Conservation (phyloP, 2,888 invertebrate species). For the Apotomis betuletana region DNA sequence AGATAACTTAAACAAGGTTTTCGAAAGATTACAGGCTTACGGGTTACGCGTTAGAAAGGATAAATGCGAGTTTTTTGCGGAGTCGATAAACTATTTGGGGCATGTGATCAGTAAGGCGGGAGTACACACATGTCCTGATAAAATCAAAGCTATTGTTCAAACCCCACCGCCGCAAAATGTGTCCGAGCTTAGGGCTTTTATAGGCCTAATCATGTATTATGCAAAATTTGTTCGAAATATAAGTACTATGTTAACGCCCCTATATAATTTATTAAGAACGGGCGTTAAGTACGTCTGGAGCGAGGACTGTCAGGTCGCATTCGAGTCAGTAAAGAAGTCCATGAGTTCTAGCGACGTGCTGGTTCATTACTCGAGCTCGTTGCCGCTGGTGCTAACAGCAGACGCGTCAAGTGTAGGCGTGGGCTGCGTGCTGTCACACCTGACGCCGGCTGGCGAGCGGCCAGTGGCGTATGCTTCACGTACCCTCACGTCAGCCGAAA, state of each 20-base stretch:
- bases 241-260: not conserved
- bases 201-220: conserved; percentile 1
- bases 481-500: conserved; percentile 16
- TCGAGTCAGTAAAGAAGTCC: not conserved
- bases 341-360: conserved; percentile 1
- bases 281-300: not conserved
- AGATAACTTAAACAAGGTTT: not conserved
- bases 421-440: too few species aligned
- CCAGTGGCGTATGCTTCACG: conserved; percentile 21
- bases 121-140: not conserved
- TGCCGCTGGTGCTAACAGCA: conserved; percentile 15
- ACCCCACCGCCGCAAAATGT: not conserved
- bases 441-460: too few species aligned
- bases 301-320: not conserved
- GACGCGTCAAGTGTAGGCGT: conserved; percentile 10
- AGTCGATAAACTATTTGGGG: conserved; percentile 3
- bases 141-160: conserved; percentile 1
- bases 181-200: not conserved
- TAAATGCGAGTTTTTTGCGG: not conserved
- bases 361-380: conserved; percentile 10
- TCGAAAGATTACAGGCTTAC: not conserved
- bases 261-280: not conserved
- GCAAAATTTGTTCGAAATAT: conserved; percentile 1
- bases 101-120: not conserved
- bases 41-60: not conserved